A percentile compares a stretch with the other conserved stretches of the same genome.
Conservation (phyloP, 2,888 invertebrate species). For the Sceliomorpha sp. region DNA sequence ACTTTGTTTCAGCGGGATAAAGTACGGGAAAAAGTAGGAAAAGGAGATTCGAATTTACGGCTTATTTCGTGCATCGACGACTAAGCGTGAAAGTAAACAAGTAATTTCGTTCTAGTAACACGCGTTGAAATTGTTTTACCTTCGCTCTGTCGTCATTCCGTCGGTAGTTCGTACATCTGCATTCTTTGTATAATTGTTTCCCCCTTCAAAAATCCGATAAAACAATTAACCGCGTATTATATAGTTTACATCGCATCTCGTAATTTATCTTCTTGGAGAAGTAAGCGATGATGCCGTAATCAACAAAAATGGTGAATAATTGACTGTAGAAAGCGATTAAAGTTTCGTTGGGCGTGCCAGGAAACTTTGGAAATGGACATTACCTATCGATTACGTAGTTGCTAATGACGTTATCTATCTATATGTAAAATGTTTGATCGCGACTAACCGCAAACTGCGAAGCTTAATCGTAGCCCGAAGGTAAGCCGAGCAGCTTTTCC, state of each 20-base stretch:
- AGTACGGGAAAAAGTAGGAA: constrained; percentile 12
- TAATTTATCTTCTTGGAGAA: too few species aligned
- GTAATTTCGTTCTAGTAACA: constrained; percentile 30
- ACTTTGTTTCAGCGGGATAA: constrained; percentile 11
- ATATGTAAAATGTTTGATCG: constrained; percentile 48
- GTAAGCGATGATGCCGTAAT: too few species aligned
- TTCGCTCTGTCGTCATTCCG: constrained; percentile 35
- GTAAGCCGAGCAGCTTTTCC: constrained; percentile 39
- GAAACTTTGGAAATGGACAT: constrained; percentile 36
- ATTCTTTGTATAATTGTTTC: constrained; percentile 40
- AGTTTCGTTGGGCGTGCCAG: constrained; percentile 20
- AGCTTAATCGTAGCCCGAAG: constrained; percentile 48
- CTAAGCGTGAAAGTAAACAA: constrained; percentile 45
- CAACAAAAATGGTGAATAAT: constrained; percentile 5
- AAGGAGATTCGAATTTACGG: constrained; percentile 33
- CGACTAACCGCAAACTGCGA: constrained; percentile 47
- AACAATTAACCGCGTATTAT: too few species aligned
- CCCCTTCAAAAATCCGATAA: constrained; percentile 16
- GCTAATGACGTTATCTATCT: constrained; percentile 31
- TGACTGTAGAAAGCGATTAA: constrained; percentile 4
- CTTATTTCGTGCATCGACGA: constrained; percentile 37
- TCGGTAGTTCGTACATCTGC: too few species aligned
- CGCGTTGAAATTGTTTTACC: constrained; percentile 46
- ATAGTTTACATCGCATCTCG: too few species aligned
- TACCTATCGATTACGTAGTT: constrained; percentile 39